Base-by-base conservation (phyloP, 2,797 vertebrate species). In the Pseudotriccus pelzelni region DNA sequence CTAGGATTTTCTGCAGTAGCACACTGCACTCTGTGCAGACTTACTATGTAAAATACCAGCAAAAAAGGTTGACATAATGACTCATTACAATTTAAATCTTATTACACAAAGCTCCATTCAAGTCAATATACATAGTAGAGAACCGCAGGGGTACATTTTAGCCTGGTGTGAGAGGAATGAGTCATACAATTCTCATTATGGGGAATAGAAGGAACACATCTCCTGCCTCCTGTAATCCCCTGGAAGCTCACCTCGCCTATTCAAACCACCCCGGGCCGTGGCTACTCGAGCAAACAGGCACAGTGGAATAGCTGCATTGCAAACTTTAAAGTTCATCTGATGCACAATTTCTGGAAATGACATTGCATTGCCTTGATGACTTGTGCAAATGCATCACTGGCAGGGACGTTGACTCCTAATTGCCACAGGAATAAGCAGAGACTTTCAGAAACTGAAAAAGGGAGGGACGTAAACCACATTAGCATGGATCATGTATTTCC, bases 81-180 rank as follows among this genome's bases (percentile, higher is more conserved):
- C 66, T 89, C 77, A 92, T 95, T 96, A 80, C 89, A 84, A 89
- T 94, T 94, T 87, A 95, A 97, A 93, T 95, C 89, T 87, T 93
- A 92, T 89, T 93, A 77, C 53, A 93, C 63, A 95, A 95, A 93
- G 90, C 83, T 93, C 72, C 85, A n/a, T 93, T 91, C 72, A 66
- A 95, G 83, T 89, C 94, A 74, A 37, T 59, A 66, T 25, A 28
- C 63, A n/a, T 14, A 87, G 84, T 14, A 46, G 9, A 79, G 94
- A 93, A 34, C 84, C 1, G 2, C 93, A 93, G 95, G 94, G 94
- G 49, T 46, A 72, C 50, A 4, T 84, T 94, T 84, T 50, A 95
- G 59, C 85, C 66, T 73, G 87, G 69, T 59, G 81, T 55, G 87
- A 87, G 75, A 70, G 56, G 93, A 95, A 75, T 47, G 89, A 96